Base-by-base conservation (phyloP, 2,888 invertebrate genomes). In the Netelia fuscicornis region DNA sequence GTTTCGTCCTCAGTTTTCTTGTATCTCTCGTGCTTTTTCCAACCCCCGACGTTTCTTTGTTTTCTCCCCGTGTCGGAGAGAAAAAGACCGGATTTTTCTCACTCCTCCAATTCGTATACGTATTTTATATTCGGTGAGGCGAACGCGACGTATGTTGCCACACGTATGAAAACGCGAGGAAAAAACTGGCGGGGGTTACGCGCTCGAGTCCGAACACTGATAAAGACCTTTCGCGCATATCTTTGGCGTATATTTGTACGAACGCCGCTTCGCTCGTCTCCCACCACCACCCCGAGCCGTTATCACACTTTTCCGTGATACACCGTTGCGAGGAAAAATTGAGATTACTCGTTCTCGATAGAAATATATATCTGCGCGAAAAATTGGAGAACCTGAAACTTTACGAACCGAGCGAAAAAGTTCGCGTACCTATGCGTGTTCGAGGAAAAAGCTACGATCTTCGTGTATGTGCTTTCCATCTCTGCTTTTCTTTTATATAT, bases 1-100 rank as follows among this genome's bases (percentile, higher is more conserved):
- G 77, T 78, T 74, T 70, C 68, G 42, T 64, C 52, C 67, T 77
- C 77, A 37, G 6, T 64, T 77, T 23, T 72, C 77, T 70, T 81
- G 58, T 70, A 62, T 79, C 71, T 81, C 83, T 65, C 76, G 70
- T 68, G 64, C 68, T 78, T 86, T 80, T 74, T 17, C 71, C 44
- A 37, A 48, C 30, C 58, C 58, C 78, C 25, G 54, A 67, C 54
- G 81, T 62, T 71, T 85, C 42, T 79, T 76, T 79, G 77, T 83
- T 81, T 81, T 37, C n/a, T 13, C 48, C 64, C 30, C 58, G 62
- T 64, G 30, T 56, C 42, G 56, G 42, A 48, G 60, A 54, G 23
- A 67, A 11, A 56, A 48, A 84, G 58, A 42, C 20, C 62, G 17
- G 44, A 67, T 82, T 48, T 48, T 77, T 62, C 56, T 20, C 25